These are phyloP conservation scores for Cercopithecus mona DNA, from an alignment of 2,113 vertebrate genomes.

Conservation along the genomic window DNA sequence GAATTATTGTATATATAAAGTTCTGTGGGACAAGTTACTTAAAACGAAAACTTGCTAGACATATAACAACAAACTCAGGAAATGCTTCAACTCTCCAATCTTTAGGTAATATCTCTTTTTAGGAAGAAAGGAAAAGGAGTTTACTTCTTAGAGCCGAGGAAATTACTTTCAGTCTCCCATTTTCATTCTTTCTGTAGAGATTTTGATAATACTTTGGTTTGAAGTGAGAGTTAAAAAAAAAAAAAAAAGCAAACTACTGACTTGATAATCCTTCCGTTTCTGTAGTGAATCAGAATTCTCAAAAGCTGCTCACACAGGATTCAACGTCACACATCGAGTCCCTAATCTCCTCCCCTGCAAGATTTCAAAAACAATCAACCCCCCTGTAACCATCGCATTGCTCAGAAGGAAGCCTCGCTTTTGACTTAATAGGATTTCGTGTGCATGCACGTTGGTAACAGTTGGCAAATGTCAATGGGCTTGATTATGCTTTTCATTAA, in stretches of 20 bases:
- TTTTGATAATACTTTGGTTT: neutral
- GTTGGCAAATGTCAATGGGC: neutral
- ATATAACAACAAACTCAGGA: neutral
- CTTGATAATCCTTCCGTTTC: neutral
- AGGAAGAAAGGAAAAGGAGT: neutral
- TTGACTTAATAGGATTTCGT: neutral
- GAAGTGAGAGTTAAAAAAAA: neutral
- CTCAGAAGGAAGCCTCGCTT: constrained; percentile 21
- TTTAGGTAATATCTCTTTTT: constrained; percentile 9
- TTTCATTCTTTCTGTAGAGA: constrained; percentile 12
- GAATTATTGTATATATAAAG: neutral
- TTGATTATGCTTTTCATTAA: constrained; percentile 38
- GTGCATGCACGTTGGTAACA: neutral
- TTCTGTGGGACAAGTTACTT: neutral
- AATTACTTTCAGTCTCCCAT: neutral
- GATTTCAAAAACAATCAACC: neutral
- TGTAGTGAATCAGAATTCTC: constrained; percentile 39
- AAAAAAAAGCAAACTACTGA: neutral
- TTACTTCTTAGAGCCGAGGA: neutral
- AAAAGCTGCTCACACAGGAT: constrained; percentile 12
- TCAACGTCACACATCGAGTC: neutral
- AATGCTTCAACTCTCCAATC: neutral
- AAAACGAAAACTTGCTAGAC: neutral
- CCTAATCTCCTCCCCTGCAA: neutral
- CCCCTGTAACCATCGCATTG: neutral